phyloP scores from a whole-genome alignment of 2,113 vertebrate species.

The Piprites chloris region DNA sequence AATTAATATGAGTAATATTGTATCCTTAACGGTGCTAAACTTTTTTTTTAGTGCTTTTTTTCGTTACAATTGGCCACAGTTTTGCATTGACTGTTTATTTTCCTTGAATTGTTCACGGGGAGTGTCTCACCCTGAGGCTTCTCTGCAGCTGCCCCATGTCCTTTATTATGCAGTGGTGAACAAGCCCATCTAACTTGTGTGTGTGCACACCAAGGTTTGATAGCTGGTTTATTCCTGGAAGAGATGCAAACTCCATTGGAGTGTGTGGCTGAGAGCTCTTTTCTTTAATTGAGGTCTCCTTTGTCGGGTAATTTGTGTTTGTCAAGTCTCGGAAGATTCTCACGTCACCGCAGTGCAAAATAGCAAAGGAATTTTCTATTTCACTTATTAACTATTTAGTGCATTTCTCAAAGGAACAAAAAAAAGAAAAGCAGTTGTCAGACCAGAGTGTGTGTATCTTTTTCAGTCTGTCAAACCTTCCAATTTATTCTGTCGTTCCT shows the following conservation, averaged over 20 bases:
- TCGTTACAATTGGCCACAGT: background rate
- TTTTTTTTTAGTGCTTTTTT: background rate
- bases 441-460: background rate
- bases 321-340: background rate
- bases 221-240: background rate
- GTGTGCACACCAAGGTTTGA: background rate
- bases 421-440: background rate
- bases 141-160: fast-evolving
- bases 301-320: background rate
- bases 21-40: background rate
- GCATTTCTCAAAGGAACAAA: background rate
- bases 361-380: background rate
- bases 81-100: background rate
- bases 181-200: background rate
- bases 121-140: background rate
- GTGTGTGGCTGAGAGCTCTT: background rate
- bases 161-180: background rate
- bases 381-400: background rate
- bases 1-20: background rate
- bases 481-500: background rate
- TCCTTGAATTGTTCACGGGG: background rate
- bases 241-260: background rate
- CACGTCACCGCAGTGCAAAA: background rate
- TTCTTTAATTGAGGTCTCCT: background rate
- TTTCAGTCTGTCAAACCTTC: background rate